Conservation (phyloP, 2,797 vertebrate species). For the Sandelia bainsii region DNA sequence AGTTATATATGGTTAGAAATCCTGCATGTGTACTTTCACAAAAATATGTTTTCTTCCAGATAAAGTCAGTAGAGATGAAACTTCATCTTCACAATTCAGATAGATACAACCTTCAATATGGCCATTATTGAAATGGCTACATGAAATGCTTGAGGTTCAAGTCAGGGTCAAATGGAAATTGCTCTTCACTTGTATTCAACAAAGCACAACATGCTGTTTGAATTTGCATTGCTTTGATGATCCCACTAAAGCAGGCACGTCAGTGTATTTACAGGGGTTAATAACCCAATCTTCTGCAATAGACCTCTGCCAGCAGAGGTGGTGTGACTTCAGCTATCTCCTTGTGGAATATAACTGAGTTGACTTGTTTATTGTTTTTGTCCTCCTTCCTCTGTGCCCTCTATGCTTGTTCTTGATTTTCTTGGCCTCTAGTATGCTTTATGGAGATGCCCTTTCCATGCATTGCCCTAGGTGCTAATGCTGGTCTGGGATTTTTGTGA, state of each 20-base stretch:
- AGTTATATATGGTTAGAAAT: slow-evolving; percentile 68
- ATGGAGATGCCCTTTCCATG: slow-evolving; percentile 69
- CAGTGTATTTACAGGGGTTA: slow-evolving; percentile 60
- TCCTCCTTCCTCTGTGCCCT: slow-evolving; percentile 48
- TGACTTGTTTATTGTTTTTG: slow-evolving; percentile 75
- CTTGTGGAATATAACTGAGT: slow-evolving; percentile 63
- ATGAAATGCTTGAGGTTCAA: slow-evolving; percentile 40
- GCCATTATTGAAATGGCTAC: slow-evolving; percentile 36
- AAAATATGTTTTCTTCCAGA: slow-evolving; percentile 38
- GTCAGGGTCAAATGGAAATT: slow-evolving; percentile 44
- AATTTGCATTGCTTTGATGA: slow-evolving; percentile 60
- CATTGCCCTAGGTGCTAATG: slow-evolving; percentile 42
- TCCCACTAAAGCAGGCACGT: slow-evolving; percentile 43
- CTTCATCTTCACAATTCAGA: slow-evolving; percentile 30
- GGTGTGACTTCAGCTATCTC: slow-evolving; percentile 72
- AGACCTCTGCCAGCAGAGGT: slow-evolving; percentile 60
- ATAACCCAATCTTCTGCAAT: slow-evolving; percentile 66
- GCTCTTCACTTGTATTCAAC: slow-evolving; percentile 27
- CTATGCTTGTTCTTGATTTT: slow-evolving; percentile 69
- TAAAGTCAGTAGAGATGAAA: slow-evolving; percentile 38
- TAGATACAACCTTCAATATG: slow-evolving; percentile 1
- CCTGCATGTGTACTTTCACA: slow-evolving; percentile 61
- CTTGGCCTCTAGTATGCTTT: slow-evolving; percentile 60
- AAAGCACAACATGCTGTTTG: slow-evolving; percentile 40
- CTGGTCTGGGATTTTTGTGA: slow-evolving; percentile 51